Base-by-base conservation (phyloP, 2,797 vertebrate species). In the Parotocinclus haroldoi region DNA sequence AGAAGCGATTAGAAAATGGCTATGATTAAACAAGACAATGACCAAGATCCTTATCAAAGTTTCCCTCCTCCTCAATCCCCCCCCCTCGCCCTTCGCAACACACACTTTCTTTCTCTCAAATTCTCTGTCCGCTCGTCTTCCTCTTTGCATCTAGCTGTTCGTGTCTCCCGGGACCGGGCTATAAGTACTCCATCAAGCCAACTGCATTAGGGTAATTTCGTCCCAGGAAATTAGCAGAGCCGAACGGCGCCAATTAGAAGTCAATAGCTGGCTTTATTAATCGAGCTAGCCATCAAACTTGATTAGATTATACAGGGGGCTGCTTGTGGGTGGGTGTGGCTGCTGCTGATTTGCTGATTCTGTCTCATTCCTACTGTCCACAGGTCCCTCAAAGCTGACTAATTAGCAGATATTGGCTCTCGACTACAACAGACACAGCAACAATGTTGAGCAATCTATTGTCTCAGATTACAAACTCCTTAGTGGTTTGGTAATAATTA, bases 181-280 rank as follows among this genome's bases (percentile, higher is more conserved):
- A 85, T 88, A 88, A 91, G 90, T 90, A 89, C 88, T 91, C 89
- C 88, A 89, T 89, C 90, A 91, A 83, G 86, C 89, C 90, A 90
- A 89, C 89, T 84, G 84, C 89, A 91, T 92, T 91, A 92, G 88
- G 86, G 89, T 90, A 91, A 92, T 90, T 91, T 88, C 70, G 90
- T 90, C 89, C 86, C 89, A 91, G 89, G 90, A 92, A 91, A 91
- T 91, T 89, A 90, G 90, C 88, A 89, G 86, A 91, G 89, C 88
- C 85, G 87, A 91, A 87, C 87, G 89, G 90, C 90, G 90, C 90
- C 90, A 91, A 92, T 92, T 91, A 92, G 86, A 88, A 89, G 90
- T 92, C 90, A 92, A 92, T 92, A 92, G 89, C 88, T 86, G 85
- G 90, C 89, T 90, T 91, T 91, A 92, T 92, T 92, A 92, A 92